Evolutionary conservation across 2,113 vertebrate species (phyloP).

Genomic region (Etheostoma spectabile): DNA sequence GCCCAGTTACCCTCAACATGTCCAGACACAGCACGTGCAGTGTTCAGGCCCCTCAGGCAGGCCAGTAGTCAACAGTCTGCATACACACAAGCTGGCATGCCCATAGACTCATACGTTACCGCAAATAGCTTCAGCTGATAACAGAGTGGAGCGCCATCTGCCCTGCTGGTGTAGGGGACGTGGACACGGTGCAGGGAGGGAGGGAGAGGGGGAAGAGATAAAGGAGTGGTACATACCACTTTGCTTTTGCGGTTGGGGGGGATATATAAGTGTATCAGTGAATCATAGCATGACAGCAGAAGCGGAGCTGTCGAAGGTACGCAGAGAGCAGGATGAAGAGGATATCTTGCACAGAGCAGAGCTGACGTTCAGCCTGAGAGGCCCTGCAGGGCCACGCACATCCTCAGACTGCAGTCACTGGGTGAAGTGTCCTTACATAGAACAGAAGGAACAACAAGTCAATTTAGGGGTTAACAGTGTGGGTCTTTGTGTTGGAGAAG

Average conservation of each 20-base stretch:
- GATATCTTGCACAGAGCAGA: constrained; percentile 30
- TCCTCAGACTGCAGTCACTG: constrained; percentile 49
- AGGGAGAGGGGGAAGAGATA: constrained; percentile 25
- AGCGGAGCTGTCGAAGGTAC: background rate
- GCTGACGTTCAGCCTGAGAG: constrained; percentile 32
- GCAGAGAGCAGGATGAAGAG: background rate
- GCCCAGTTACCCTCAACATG: constrained; percentile 7
- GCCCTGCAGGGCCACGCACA: constrained; percentile 20
- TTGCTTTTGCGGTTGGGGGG: constrained; percentile 33
- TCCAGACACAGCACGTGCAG: constrained; percentile 23
- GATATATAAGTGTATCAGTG: constrained; percentile 60
- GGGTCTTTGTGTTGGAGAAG: background rate
- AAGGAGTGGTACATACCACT: constrained; percentile 59
- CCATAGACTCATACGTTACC: constrained; percentile 30
- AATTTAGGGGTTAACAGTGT: background rate
- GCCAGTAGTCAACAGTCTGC: constrained; percentile 42
- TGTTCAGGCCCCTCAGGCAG: background rate
- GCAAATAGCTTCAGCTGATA: constrained; percentile 64
- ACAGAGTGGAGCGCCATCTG: constrained; percentile 61
- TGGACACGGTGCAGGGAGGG: background rate
- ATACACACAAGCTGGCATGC: constrained; percentile 13
- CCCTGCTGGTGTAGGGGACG: constrained; percentile 54
- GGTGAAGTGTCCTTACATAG: constrained; percentile 43
- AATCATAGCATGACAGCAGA: constrained; percentile 34
- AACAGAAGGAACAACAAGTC: constrained; percentile 12